Evolutionary conservation across 1,140 invertebrate species (phyloP), one percentile per base, ranked within the genome.

Genomic region (Cydia strobilella): DNA sequence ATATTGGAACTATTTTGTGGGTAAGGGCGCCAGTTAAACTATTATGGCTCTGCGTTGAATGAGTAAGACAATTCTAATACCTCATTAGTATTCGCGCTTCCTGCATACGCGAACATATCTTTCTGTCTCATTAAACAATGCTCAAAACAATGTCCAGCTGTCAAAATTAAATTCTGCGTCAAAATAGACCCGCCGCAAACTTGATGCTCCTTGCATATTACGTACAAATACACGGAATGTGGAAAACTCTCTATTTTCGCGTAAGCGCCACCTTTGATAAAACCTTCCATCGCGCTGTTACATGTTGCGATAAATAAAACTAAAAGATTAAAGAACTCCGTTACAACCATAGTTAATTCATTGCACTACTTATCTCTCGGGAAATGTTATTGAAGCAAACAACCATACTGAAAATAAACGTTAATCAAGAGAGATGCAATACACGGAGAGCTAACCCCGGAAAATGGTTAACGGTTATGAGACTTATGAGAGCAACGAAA

Each of bases 161-260:
- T 65, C 63, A 65, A n/a, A 15, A 65, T 15, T n/a, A 65, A 4
- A 6, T 18, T 12, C 27, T 65, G 63, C 3, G 23, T 65, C 25
- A 65, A 15, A 31, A 65, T 65, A 10, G 63, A 65, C 27, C 25
- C 63, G 9, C 63, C 63, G 27, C 63, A 65, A 4, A 31, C 13
- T n/a, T 35, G 27, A 3, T 6, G 12, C 6, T 35, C 27, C 9
- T 65, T 35, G 35, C 27, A 31, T 35, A n/a, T n/a, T 25, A 65
- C 9, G 27, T 65, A 65, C 23, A 65, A n/a, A 65, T 15, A 65
- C 25, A 69, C 65, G 3, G 65, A 69, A 69, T 69, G 65, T 20
- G 65, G 65, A 18, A 35, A 69, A 31, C 6, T n/a, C 27, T 69
- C 65, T 69, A 69, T 69, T 39, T 35, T 69, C 15, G 65, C 65